Conservation (phyloP, 2,113 vertebrate genomes). For the Chaetodon auriga region DNA sequence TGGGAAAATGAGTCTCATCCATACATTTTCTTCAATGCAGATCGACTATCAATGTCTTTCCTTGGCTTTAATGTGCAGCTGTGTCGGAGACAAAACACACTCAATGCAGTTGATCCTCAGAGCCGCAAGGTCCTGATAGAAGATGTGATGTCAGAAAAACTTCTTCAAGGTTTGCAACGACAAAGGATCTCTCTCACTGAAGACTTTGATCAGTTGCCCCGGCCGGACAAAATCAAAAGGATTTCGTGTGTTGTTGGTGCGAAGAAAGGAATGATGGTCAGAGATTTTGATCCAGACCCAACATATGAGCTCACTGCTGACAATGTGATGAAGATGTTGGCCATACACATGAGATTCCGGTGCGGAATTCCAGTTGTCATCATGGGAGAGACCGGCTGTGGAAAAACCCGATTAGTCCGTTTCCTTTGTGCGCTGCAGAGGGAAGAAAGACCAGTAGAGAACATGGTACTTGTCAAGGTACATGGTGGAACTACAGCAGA, state of each 20-base stretch:
- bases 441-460: conserved; percentile 72
- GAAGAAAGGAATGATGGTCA: conserved; percentile 56
- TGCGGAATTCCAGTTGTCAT: conserved; percentile 87
- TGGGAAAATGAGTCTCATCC: conserved; percentile 87
- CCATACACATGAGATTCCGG: conserved; percentile 87
- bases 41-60: conserved; percentile 85
- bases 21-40: conserved; percentile 87
- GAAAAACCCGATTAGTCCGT: conserved; percentile 85
- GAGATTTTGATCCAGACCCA: conserved; percentile 82
- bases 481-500: conserved; percentile 86
- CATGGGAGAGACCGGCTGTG: conserved; percentile 88
- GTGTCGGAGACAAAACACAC: not conserved
- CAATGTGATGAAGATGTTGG: conserved; percentile 89
- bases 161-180: conserved; percentile 71
- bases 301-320: conserved; percentile 87
- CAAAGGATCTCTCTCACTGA: conserved; percentile 83
- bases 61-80: conserved; percentile 82
- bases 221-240: conserved; percentile 80
- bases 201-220: conserved; percentile 81
- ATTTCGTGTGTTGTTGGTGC: conserved; percentile 85
- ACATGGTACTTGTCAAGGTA: conserved; percentile 86
- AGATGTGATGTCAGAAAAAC: conserved; percentile 76
- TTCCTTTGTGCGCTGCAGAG: conserved; percentile 85
- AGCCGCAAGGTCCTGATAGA: conserved; percentile 73
- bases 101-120: conserved; percentile 78